Evolutionary conservation across 2,888 invertebrate species (phyloP).

Genomic region (Eretmocerus hayati): DNA sequence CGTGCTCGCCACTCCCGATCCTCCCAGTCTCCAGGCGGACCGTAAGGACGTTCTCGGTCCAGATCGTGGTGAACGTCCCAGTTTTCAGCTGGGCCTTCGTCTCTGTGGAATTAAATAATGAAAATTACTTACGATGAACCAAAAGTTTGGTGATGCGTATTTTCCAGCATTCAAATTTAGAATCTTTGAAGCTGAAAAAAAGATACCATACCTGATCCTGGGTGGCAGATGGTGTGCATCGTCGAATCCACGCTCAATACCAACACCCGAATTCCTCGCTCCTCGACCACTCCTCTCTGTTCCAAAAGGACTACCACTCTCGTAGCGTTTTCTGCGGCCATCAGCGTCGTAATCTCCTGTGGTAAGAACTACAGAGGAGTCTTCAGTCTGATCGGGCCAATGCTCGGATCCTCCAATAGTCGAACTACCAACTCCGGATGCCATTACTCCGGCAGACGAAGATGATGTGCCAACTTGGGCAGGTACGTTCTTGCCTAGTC

Average conservation of each 20-base stretch:
- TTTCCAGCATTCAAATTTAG: too few relatives aligned
- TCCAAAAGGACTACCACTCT: constrained; percentile 4
- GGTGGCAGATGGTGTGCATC: not conserved
- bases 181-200: too few relatives aligned
- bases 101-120: constrained; percentile 19
- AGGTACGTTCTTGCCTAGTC: constrained; percentile 5
- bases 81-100: constrained; percentile 38
- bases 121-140: too few relatives aligned
- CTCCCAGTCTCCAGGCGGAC: constrained; percentile 38
- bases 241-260: constrained; percentile 8
- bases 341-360: constrained; percentile 41
- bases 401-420: too few relatives aligned
- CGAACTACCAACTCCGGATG: too few relatives aligned
- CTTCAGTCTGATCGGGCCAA: constrained; percentile 42
- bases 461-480: too few relatives aligned
- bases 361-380: constrained; percentile 28
- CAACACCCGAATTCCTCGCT: not conserved
- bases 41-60: constrained; percentile 28
- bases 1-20: constrained; percentile 42
- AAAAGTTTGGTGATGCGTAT: too few relatives aligned
- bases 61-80: constrained; percentile 39
- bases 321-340: constrained; percentile 28
- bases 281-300: not conserved
- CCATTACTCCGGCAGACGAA: too few relatives aligned
- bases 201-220: not conserved